phyloP scores from a whole-genome alignment of 2,888 invertebrate genomes.

The Diadegma fenestrale region DNA sequence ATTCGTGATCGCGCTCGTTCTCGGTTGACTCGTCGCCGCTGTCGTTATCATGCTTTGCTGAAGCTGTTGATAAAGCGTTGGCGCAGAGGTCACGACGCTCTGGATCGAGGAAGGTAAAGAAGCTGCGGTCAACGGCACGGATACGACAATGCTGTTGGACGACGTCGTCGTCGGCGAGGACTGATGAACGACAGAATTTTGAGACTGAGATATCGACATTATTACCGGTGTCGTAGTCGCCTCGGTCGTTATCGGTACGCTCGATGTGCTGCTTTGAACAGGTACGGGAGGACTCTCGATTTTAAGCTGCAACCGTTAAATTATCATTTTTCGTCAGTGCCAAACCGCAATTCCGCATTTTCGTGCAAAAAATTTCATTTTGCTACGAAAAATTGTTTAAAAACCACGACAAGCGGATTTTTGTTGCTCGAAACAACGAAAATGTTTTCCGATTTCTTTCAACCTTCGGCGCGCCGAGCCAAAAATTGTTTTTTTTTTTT shows the following conservation, averaged over 20 bases:
- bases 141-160: slow-evolving; percentile 87
- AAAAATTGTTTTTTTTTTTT: too few relatives aligned
- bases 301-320: slow-evolving; percentile 75
- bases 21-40: slow-evolving; percentile 73
- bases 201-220: slow-evolving; percentile 81
- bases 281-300: slow-evolving; percentile 77
- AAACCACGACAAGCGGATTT: too few relatives aligned
- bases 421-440: too few relatives aligned
- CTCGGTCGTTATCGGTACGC: slow-evolving; percentile 75
- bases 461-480: too few relatives aligned
- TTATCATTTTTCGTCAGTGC: not conserved
- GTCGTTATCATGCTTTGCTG: slow-evolving; percentile 81
- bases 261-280: slow-evolving; percentile 75
- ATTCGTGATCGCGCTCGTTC: slow-evolving; percentile 81
- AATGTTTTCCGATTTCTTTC: too few relatives aligned
- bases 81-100: slow-evolving; percentile 79
- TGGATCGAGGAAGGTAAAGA: slow-evolving; percentile 81
- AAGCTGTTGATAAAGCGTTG: slow-evolving; percentile 83
- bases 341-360: too few relatives aligned
- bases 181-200: slow-evolving; percentile 77
- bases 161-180: slow-evolving; percentile 79
- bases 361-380: too few relatives aligned
- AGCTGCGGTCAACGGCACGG: slow-evolving; percentile 87
- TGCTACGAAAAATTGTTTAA: too few relatives aligned
- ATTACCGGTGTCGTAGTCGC: slow-evolving; percentile 81